Evolutionary conservation across 2,113 vertebrate species (phyloP).

Genomic region (Cryptomyrus ogoouensis): DNA sequence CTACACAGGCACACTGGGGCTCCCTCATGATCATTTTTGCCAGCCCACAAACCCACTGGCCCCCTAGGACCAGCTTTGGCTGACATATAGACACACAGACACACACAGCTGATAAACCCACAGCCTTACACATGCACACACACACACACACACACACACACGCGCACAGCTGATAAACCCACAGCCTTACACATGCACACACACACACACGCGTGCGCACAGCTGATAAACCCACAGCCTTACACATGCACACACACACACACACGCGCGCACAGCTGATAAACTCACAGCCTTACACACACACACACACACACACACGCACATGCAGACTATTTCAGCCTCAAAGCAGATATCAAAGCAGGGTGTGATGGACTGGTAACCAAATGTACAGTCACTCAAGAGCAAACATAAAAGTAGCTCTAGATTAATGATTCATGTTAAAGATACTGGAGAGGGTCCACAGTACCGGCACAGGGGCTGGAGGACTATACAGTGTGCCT

Average conservation of each 20-base stretch:
- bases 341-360: constrained; percentile 27
- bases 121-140: neutral
- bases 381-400: constrained; percentile 12
- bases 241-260: neutral
- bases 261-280: neutral
- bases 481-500: constrained; percentile 17
- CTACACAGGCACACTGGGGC: neutral
- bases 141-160: too few species aligned
- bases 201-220: too few species aligned
- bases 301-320: neutral
- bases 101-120: too few species aligned
- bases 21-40: too few species aligned
- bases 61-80: too few species aligned
- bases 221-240: neutral
- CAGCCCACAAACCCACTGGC: too few species aligned
- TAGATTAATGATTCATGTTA: constrained; percentile 41
- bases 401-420: constrained; percentile 39
- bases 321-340: neutral
- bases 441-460: constrained; percentile 28
- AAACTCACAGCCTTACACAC: too few species aligned
- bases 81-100: too few species aligned
- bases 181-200: neutral
- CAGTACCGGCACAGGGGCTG: constrained; percentile 7
- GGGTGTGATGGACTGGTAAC: constrained; percentile 32
- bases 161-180: too few species aligned